Percentiles rank a stretch among this genome's conserved stretches.
Conservation (phyloP, 1,140 invertebrate genomes). For the Mamestra configurata region DNA sequence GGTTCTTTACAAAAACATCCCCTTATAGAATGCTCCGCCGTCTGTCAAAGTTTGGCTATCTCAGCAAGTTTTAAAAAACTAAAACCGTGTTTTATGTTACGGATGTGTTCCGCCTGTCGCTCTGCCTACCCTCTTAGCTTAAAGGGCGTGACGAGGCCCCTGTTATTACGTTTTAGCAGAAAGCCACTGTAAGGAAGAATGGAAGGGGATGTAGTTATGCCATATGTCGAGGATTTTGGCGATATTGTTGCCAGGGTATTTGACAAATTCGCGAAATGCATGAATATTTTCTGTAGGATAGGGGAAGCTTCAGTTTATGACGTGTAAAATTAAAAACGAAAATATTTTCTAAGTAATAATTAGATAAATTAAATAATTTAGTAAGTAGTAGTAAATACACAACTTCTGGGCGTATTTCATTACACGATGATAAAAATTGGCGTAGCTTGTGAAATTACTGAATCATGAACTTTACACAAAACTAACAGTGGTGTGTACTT, state of each 20-base stretch:
- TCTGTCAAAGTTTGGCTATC: neutral
- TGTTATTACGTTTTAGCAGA: slow-evolving; percentile 16
- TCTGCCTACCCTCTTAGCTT: slow-evolving; percentile 19
- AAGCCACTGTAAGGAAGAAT: neutral
- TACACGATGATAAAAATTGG: too few species aligned
- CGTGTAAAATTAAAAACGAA: neutral
- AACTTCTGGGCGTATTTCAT: too few species aligned
- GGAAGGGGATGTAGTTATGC: slow-evolving; percentile 18
- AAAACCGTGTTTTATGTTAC: slow-evolving; percentile 6
- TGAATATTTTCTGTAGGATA: neutral
- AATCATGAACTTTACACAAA: too few species aligned
- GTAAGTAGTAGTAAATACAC: too few species aligned
- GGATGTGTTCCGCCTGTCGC: slow-evolving; percentile 10
- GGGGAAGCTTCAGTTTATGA: neutral
- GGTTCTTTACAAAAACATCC: neutral
- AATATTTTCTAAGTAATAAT: too few species aligned
- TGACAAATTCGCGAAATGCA: neutral
- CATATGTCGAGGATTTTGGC: neutral
- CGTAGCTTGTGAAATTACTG: too few species aligned
- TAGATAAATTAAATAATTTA: too few species aligned
- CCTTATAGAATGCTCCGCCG: neutral
- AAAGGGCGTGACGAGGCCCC: slow-evolving; percentile 30
- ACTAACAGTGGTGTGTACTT: too few species aligned
- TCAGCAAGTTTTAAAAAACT: neutral
- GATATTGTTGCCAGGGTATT: neutral